Percentiles rank a stretch among this genome's conserved stretches.
Evolutionary conservation across 2,888 invertebrate species (phyloP).

Genomic region (Unio pictorum): DNA sequence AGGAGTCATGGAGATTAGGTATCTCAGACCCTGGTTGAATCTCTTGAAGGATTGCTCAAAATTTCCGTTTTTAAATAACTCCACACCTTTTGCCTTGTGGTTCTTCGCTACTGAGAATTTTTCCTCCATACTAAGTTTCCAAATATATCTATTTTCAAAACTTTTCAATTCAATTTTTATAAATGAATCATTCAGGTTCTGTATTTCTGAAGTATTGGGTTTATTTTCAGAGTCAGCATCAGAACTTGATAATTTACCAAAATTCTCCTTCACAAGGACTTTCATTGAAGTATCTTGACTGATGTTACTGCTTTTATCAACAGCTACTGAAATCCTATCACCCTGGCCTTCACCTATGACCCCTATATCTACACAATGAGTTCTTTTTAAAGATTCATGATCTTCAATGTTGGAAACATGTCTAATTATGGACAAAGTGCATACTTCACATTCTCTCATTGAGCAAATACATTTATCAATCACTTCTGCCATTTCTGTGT

Average conservation of each 20-base stretch:
- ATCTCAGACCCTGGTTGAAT: conserved; percentile 83
- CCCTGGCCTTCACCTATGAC: too few relatives aligned
- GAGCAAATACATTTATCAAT: conserved; percentile 56
- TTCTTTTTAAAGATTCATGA: not conserved
- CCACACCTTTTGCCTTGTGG: conserved; percentile 73
- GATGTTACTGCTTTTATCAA: too few relatives aligned
- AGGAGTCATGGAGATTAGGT: conserved; percentile 75
- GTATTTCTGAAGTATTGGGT: too few relatives aligned
- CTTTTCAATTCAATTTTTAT: conserved; percentile 8
- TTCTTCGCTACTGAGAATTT: conserved; percentile 39
- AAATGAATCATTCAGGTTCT: too few relatives aligned
- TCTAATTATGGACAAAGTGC: not conserved
- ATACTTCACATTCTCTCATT: conserved; percentile 49
- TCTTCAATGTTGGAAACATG: not conserved
- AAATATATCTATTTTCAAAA: conserved; percentile 20
- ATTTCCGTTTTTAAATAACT: conserved; percentile 78
- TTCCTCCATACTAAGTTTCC: conserved; percentile 30
- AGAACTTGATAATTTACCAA: too few relatives aligned
- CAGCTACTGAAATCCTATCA: too few relatives aligned
- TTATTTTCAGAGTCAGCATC: too few relatives aligned
- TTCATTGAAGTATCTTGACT: too few relatives aligned
- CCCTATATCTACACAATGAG: not conserved
- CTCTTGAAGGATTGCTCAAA: conserved; percentile 81
- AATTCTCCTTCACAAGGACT: too few relatives aligned
- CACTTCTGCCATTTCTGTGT: conserved; percentile 54